Conservation (phyloP, 23 tunicate genomes). For the Trididemnum clinides region DNA sequence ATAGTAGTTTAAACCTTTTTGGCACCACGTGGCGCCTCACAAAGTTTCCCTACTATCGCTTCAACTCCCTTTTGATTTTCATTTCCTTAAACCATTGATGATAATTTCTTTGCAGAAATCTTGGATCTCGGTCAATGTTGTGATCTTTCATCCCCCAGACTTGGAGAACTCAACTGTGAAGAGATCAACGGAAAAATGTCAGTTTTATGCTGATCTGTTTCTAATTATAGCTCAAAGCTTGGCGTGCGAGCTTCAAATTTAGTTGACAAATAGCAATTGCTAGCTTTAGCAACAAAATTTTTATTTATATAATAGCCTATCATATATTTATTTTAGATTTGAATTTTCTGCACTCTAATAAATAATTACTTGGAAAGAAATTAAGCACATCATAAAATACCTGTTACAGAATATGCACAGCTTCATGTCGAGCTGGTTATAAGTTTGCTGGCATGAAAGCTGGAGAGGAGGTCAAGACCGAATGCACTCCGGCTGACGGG, state of each 20-base stretch:
- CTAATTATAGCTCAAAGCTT: neutral
- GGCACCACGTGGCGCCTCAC: neutral
- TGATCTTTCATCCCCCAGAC: slow-evolving; percentile 47
- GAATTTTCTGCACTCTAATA: neutral
- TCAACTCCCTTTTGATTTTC: neutral
- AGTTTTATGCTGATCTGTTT: neutral
- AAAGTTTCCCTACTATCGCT: neutral
- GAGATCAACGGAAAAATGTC: slow-evolving; percentile 56
- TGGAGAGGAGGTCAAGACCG: slow-evolving; percentile 50
- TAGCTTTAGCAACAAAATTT: too few relatives aligned
- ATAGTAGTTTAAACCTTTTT: neutral
- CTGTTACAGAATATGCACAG: slow-evolving; percentile 51
- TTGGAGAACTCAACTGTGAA: slow-evolving; percentile 62
- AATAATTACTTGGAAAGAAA: neutral
- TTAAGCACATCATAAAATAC: neutral
- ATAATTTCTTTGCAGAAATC: slow-evolving; percentile 40
- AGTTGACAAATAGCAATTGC: too few relatives aligned
- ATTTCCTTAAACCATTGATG: neutral
- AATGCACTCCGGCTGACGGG: slow-evolving; percentile 59
- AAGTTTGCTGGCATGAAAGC: slow-evolving; percentile 71
- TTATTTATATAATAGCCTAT: neutral
- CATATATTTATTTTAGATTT: neutral
- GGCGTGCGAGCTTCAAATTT: too few relatives aligned
- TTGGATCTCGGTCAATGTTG: slow-evolving; percentile 76
- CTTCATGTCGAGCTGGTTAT: slow-evolving; percentile 69